Base-by-base conservation (phyloP, 2,113 vertebrate species). In the Loxodonta africana region DNA sequence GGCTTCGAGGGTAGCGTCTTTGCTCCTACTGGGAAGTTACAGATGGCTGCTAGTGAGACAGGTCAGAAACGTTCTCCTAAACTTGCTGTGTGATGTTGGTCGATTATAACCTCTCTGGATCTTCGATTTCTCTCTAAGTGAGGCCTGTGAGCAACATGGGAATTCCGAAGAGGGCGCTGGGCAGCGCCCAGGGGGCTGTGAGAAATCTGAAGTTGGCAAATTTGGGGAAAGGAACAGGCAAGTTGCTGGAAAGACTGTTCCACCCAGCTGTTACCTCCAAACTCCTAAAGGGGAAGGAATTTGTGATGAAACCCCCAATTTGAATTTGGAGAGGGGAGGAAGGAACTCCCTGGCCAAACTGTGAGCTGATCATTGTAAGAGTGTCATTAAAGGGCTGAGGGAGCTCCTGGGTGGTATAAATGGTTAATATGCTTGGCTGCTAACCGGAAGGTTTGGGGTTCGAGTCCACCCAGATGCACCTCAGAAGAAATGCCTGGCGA, bases 141-240 rank as follows among this genome's bases (percentile, higher is more conserved):
- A 74, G 46, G n/a, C 78, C 26, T 0, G 8, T 23, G 48, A n/a
- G 26, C 0, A 0, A 15, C 0, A 4, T 17, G 60, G 85, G 73
- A 6, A 26, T 46, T 7, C 33, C 26, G 28, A 48, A 21, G 53
- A 6, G 65, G 67, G 30, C 15, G 6, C 8, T 23, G 67, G n/a
- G 48, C 46, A 8, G 21, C 5, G 5, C 14, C 2, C 17, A 1
- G 33, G 26, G 21, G 86, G 67, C 4, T 17, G 41, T 26, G 41
- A 65, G 62, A 28, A 51, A 33, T 9, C 12, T 0, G 0, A 17
- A 2, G 17, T 8, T 10, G 10, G 53, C 15, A 7, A 41, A 26
- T 44, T 15, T 23, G 0, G 69, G 82, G 8, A 82, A 25, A 23
- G 69, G 26, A 30, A 37, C 26, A 65, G 82, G 3, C 86, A 21